Percentiles rank a stretch among this genome's conserved stretches.
Evolutionary conservation across 2,888 invertebrate species (phyloP).

Genomic region (Rhopalosiphum nymphaeae): DNA sequence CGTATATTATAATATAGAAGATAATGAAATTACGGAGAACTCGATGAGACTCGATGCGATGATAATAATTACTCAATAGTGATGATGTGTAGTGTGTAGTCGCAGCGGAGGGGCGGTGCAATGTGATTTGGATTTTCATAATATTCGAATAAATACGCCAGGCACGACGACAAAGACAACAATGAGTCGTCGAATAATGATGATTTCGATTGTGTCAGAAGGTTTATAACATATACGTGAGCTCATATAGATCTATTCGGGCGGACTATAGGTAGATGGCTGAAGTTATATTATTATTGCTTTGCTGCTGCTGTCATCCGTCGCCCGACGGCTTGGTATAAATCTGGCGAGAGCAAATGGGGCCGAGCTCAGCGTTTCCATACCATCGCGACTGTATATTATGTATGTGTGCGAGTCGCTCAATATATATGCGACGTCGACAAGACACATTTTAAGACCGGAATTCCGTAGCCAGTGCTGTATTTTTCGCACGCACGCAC

Average conservation of each 20-base stretch:
- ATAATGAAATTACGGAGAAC: neutral
- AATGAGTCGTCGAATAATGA: neutral
- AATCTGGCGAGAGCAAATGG: neutral
- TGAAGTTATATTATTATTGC: constrained; percentile 16
- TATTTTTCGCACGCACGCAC: constrained; percentile 25
- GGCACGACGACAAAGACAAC: constrained; percentile 12
- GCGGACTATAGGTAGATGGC: neutral
- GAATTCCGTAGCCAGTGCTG: constrained; percentile 22
- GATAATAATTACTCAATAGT: constrained; percentile 10
- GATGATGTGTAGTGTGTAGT: neutral
- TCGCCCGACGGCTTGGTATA: constrained; percentile 7
- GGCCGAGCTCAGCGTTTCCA: neutral
- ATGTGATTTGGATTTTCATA: constrained; percentile 17
- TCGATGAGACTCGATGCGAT: neutral
- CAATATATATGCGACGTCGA: neutral
- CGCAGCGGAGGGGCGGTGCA: neutral
- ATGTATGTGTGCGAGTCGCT: neutral
- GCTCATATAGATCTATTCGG: neutral
- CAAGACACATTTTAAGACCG: constrained; percentile 36
- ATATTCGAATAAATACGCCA: constrained; percentile 49
- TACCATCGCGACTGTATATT: neutral
- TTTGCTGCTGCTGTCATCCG: neutral
- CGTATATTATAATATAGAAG: neutral
- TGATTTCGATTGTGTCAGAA: constrained; percentile 7
- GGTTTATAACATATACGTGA: neutral